phyloP scores from a whole-genome alignment of 2,888 invertebrate species.

The Tortrix viridana region DNA sequence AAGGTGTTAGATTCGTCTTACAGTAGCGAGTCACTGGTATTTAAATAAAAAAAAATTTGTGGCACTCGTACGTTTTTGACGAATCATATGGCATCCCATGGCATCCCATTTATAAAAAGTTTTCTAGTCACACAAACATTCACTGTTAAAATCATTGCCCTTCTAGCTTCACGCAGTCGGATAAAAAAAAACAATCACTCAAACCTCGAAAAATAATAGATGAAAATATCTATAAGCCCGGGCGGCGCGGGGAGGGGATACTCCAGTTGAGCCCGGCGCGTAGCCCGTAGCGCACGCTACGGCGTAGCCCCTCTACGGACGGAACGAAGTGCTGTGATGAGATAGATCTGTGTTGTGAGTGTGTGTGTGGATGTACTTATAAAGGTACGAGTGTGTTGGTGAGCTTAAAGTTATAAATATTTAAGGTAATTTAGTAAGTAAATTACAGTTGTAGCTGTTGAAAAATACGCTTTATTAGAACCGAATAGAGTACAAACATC shows the following conservation, averaged over 20 bases:
- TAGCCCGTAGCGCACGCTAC: conserved; percentile 74
- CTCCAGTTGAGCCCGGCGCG: conserved; percentile 77
- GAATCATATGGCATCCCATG: too few relatives aligned
- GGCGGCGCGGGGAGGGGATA: conserved; percentile 66
- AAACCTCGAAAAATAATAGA: conserved; percentile 49
- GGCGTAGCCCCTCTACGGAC: conserved; percentile 46
- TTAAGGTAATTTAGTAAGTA: background rate
- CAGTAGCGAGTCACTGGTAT: too few relatives aligned
- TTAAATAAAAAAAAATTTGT: too few relatives aligned
- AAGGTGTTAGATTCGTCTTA: too few relatives aligned
- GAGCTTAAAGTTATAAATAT: background rate
- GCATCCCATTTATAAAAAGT: too few relatives aligned
- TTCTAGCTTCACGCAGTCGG: too few relatives aligned
- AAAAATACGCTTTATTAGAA: too few relatives aligned
- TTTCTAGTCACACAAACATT: too few relatives aligned
- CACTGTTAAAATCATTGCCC: too few relatives aligned
- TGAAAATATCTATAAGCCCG: conserved; percentile 50
- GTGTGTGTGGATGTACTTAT: conserved; percentile 33
- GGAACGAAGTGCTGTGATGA: conserved; percentile 30
- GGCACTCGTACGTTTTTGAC: too few relatives aligned
- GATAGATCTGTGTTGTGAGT: conserved; percentile 39
- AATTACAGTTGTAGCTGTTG: too few relatives aligned
- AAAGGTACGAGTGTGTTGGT: conserved; percentile 12
- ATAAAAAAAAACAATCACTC: background rate
- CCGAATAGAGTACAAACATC: too few relatives aligned